These are phyloP conservation scores for Reticulitermes speratus DNA, from an alignment of 1,140 invertebrate species.

Conservation along the genomic window DNA sequence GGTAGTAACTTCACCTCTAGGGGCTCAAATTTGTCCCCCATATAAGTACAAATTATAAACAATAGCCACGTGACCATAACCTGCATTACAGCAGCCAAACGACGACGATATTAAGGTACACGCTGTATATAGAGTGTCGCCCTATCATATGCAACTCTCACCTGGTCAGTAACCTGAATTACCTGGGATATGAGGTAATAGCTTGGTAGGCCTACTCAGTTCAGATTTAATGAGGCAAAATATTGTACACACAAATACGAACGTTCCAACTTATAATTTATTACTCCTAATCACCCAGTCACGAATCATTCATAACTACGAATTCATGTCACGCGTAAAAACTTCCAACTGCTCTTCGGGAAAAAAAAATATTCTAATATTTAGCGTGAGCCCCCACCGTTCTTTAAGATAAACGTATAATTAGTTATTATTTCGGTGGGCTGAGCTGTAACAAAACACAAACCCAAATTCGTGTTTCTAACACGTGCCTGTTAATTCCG, in stretches of 20 bases:
- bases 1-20: too few species aligned
- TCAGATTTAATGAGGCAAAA: slow-evolving; percentile 6
- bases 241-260: neutral
- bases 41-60: too few species aligned
- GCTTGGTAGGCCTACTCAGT: neutral
- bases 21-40: too few species aligned
- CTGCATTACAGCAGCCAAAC: too few species aligned
- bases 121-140: too few species aligned
- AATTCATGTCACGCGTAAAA: neutral
- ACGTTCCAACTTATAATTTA: neutral
- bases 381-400: neutral
- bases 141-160: neutral
- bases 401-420: neutral
- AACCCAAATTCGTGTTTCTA: neutral
- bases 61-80: too few species aligned
- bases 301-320: neutral
- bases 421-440: neutral
- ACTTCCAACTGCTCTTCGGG: too few species aligned
- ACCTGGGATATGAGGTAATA: neutral
- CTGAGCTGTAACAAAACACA: neutral
- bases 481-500: neutral
- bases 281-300: neutral
- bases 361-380: neutral
- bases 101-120: too few species aligned
- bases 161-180: neutral